Evolutionary conservation across 2,888 invertebrate genomes (phyloP), one percentile per base, ranked within the genome.

Genomic region (Lacanobia oleracea): DNA sequence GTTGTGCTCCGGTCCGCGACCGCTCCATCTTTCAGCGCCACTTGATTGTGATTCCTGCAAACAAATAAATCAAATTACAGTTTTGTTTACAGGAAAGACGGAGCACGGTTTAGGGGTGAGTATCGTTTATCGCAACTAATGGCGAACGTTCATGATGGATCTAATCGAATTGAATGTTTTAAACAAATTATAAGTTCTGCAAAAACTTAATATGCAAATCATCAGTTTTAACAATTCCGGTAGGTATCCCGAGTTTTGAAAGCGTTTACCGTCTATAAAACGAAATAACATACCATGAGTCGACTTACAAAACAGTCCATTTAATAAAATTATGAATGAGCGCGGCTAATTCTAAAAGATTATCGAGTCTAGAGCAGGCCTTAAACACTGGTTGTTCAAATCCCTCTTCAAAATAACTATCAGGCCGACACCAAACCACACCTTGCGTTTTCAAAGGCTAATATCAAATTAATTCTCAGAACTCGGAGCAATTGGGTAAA

Each of bases 1-100:
- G 91, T 98, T 98, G 96, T 99, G 98, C 95, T 99, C 99, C 92
- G 98, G 98, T 87, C 98, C 98, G 92, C 98, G 98, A 91, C 98
- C 97, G 89, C 97, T 97, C 98, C 99, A 99, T 96, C 98, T 97
- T 96, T 98, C 98, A 94, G 98, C 97, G 90, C 98, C 97, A 93
- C 97, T 97, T 88, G 98, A 98, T 94, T 98, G 97, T 88, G 97
- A 97, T 96, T 98, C 98, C 98, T 98, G 96, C n/a, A 7, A 96
- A 97, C 93, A 95, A 94, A n/a, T 85, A 84, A 78, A 48, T 51
- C 18, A 21, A 23, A 51, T 64, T 72, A 2, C 51, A 66, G 53
- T 50, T 43, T 45, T 4, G 5, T 53, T 56, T 53, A 57, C 3
- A 48, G 12, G 3, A 12, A 40, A 7, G 10, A 23, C 14, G 6